phyloP scores from a whole-genome alignment of 2,888 invertebrate genomes.

The Caenorhabditis sp. region DNA sequence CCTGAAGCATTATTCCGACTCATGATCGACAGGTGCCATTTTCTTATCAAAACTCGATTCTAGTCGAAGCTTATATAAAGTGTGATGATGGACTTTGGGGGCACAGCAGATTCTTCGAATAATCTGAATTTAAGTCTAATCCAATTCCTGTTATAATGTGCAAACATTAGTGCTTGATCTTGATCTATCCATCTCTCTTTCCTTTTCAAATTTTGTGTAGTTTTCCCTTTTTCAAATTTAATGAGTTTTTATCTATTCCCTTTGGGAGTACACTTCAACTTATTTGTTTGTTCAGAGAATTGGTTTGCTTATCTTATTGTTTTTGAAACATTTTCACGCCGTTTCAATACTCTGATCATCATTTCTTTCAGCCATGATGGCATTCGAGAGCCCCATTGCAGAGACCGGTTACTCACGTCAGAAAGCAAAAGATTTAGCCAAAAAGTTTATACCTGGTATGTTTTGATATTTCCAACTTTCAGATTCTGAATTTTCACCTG shows the following conservation, averaged over 20 bases:
- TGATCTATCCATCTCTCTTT: slow-evolving; percentile 23
- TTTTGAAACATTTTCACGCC: background rate
- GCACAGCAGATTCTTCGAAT: slow-evolving; percentile 2
- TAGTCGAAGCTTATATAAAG: slow-evolving; percentile 10
- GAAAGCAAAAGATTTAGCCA: slow-evolving; percentile 54
- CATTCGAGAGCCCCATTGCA: slow-evolving; percentile 46
- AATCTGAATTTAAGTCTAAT: slow-evolving; percentile 15
- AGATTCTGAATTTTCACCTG: background rate
- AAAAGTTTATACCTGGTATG: slow-evolving; percentile 65
- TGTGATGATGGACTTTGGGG: slow-evolving; percentile 12
- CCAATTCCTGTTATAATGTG: slow-evolving; percentile 15
- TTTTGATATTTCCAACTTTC: too few species aligned
- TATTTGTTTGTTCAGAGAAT: slow-evolving; percentile 13
- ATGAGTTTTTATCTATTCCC: slow-evolving; percentile 33
- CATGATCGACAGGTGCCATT: slow-evolving; percentile 24
- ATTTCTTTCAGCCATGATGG: slow-evolving; percentile 58
- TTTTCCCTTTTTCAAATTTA: slow-evolving; percentile 19
- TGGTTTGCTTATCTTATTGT: background rate
- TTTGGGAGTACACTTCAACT: background rate
- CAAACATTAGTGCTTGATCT: slow-evolving; percentile 29
- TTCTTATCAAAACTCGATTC: background rate
- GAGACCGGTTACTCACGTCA: slow-evolving; percentile 55
- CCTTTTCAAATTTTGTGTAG: slow-evolving; percentile 1
- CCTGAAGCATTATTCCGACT: background rate
- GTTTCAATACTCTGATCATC: background rate